These are phyloP conservation scores for Delichon dasypus DNA, from an alignment of 2,797 vertebrate species.

Conservation along the genomic window DNA sequence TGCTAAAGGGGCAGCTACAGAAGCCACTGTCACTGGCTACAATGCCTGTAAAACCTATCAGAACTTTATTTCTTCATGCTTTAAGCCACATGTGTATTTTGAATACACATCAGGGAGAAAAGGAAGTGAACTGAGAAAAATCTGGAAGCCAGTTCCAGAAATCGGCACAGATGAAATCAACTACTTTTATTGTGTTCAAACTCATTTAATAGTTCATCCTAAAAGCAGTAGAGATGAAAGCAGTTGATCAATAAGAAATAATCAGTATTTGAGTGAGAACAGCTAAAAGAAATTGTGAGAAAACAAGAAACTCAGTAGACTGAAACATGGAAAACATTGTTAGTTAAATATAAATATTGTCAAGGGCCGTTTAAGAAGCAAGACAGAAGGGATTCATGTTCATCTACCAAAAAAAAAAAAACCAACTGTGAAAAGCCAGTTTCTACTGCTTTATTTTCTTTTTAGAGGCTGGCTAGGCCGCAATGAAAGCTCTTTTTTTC, in stretches of 20 bases:
- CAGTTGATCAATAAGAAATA: neutral
- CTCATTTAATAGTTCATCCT: neutral
- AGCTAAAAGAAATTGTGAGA: neutral
- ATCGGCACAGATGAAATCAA: fast-evolving
- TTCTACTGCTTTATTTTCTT: neutral
- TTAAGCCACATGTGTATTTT: neutral
- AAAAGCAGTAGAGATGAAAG: neutral
- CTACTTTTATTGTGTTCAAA: neutral
- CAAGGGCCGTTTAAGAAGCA: neutral
- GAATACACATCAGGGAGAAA: neutral
- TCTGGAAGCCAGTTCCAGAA: slow-evolving; percentile 5
- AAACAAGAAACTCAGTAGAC: neutral
- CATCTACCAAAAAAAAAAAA: neutral
- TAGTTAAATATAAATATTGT: slow-evolving; percentile 39
- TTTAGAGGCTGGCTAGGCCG: neutral
- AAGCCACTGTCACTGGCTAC: neutral
- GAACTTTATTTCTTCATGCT: neutral
- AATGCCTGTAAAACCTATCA: neutral
- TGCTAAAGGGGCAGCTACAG: neutral
- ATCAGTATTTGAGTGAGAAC: neutral
- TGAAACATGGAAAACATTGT: slow-evolving; percentile 1
- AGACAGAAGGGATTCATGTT: slow-evolving; percentile 3
- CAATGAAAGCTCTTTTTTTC: neutral
- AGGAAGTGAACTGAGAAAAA: neutral
- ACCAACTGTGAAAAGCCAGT: neutral